These are phyloP conservation scores for Oscheius myriophilus DNA, from an alignment of 2,888 invertebrate species.

Conservation along the genomic window DNA sequence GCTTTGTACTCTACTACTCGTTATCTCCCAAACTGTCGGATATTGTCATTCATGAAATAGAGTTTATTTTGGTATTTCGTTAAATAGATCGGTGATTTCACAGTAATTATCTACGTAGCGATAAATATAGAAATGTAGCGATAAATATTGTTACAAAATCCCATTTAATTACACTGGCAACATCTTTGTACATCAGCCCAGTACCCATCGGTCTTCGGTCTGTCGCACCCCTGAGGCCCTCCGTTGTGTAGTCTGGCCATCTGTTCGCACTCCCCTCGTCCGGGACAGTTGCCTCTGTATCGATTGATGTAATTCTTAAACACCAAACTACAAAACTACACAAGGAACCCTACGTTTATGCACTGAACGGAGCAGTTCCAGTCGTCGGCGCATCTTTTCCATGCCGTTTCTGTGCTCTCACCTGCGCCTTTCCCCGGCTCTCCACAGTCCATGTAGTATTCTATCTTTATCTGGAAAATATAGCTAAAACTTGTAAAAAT, in stretches of 20 bases:
- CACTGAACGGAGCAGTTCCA: conserved; percentile 44
- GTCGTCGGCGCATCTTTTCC: conserved; percentile 52
- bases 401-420: conserved; percentile 48
- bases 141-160: too few species aligned
- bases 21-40: too few species aligned
- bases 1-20: too few species aligned
- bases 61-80: too few species aligned
- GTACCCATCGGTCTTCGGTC: neutral
- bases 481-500: neutral
- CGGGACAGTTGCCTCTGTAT: conserved; percentile 36
- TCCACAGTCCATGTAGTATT: conserved; percentile 70
- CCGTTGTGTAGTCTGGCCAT: conserved; percentile 39
- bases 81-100: too few species aligned
- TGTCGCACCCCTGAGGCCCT: conserved; percentile 10
- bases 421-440: conserved; percentile 61
- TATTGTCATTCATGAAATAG: too few species aligned
- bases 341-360: conserved; percentile 25
- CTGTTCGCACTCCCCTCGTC: conserved; percentile 29
- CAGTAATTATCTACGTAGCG: too few species aligned
- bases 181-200: neutral
- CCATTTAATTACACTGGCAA: conserved; percentile 7
- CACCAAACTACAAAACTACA: neutral
- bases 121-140: too few species aligned
- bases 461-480: conserved; percentile 68
- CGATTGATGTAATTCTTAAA: conserved; percentile 41